Conservation (phyloP, 2,113 vertebrate genomes). For the Garra rufa region DNA sequence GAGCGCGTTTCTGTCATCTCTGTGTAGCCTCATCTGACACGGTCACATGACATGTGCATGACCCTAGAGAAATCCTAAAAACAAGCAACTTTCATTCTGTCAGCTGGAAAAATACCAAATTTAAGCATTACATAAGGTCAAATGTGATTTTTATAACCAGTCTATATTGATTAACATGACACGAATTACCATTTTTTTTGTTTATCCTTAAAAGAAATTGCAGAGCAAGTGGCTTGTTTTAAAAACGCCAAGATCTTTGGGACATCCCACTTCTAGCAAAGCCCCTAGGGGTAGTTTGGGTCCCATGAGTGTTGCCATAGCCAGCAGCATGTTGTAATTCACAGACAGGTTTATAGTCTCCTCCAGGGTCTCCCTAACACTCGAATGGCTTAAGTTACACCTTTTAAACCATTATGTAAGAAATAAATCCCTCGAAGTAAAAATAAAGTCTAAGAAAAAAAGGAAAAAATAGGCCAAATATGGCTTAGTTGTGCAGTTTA, state of each 20-base stretch:
- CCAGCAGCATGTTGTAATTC: conserved; percentile 26
- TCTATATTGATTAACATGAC: background rate
- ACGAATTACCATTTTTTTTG: background rate
- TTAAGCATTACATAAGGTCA: background rate
- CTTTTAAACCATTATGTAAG: conserved; percentile 27
- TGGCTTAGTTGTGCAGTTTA: background rate
- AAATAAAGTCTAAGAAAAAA: conserved; percentile 2
- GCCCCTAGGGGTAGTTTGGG: conserved; percentile 7
- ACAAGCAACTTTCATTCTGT: background rate
- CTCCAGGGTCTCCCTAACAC: conserved; percentile 1
- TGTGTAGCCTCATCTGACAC: conserved; percentile 21
- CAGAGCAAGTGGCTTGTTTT: background rate
- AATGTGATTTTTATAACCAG: background rate
- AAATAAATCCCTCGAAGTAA: conserved; percentile 43
- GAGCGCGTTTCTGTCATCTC: background rate
- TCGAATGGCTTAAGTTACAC: conserved; percentile 9
- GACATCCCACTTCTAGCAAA: conserved; percentile 15
- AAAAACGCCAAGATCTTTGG: background rate
- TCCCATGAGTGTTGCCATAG: conserved; percentile 28
- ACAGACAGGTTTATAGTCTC: conserved; percentile 25
- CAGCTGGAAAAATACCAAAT: background rate
- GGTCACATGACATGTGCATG: conserved; percentile 25
- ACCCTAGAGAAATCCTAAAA: conserved; percentile 23
- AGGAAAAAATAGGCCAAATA: background rate
- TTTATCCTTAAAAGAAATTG: background rate